A percentile compares a stretch with the other conserved stretches of the same genome.
phyloP scores from a whole-genome alignment of 2,797 vertebrate genomes.

The Discoglossus pictus region DNA sequence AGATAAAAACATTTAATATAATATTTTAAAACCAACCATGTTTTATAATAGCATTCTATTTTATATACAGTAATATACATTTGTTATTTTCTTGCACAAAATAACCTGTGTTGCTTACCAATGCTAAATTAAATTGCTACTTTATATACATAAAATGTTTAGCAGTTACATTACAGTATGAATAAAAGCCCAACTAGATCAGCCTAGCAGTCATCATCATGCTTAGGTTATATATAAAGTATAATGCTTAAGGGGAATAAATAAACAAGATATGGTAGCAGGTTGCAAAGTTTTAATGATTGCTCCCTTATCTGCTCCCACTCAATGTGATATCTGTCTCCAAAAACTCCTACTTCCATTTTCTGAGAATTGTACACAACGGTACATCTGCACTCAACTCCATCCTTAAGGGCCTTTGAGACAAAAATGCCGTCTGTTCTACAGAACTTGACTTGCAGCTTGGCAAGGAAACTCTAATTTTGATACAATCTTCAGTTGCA shows the following conservation, averaged over 20 bases:
- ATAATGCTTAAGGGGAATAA: constrained; percentile 40
- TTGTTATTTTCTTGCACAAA: too few species aligned
- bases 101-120: too few species aligned
- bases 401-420: constrained; percentile 41
- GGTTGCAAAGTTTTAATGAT: constrained; percentile 50
- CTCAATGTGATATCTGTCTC: constrained; percentile 43
- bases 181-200: too few species aligned
- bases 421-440: constrained; percentile 50
- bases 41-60: too few species aligned
- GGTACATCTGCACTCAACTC: constrained; percentile 44
- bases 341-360: constrained; percentile 49
- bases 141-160: too few species aligned
- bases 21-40: too few species aligned
- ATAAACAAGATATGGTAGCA: constrained; percentile 36
- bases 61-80: too few species aligned
- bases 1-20: too few species aligned
- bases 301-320: constrained; percentile 45
- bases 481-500: constrained; percentile 47
- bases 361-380: constrained; percentile 31
- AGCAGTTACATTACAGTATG: too few species aligned
- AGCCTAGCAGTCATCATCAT: not conserved
- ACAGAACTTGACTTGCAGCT: constrained; percentile 47
- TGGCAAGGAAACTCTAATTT: constrained; percentile 45
- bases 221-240: constrained; percentile 18
- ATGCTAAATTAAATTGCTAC: too few species aligned